Evolutionary conservation across 2,113 vertebrate genomes (phyloP), one percentile per base, ranked within the genome.

Genomic region (Melanostigma gelatinosum): DNA sequence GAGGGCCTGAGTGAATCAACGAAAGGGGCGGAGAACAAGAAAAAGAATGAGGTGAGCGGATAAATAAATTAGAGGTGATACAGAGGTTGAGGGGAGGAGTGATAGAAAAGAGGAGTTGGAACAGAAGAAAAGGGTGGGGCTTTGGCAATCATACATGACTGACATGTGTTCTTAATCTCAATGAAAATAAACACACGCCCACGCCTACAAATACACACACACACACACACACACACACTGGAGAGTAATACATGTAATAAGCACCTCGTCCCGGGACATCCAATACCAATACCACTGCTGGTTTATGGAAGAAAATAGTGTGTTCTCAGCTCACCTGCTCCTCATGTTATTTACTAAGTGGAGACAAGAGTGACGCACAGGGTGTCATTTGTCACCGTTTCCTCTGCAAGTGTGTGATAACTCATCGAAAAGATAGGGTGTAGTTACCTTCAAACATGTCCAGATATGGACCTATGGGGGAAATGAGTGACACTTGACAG

Each of bases 111-210:
- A 48, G 58, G 18, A 76, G 16, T 1, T 16, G 78, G n/a, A 36
- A 42, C 7, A 54, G 40, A 27, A 38, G 32, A 75, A 72, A 64
- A 4, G n/a, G 62, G 63, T 42, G 12, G 52, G 55, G 54, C 50
- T 79, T 67, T 84, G 70, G 64, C 50, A 67, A 74, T 82, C 40
- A 70, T 38, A 64, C 24, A 34, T 60, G 10, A 83, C 11, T 55
- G 42, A 85, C 74, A 73, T 85, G 63, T 89, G 68, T 79, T 85
- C 12, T 83, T 78, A 75, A 79, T 76, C 68, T 81, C 10, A 74
- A 7, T 46, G 72, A 74, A 27, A 77, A 77, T 66, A 86, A 67
- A 85, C 68, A 80, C 42, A 50, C 32, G 80, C 83, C 36, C 58
- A 54, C 16, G 22, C 38, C 24, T 32, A 20, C 36, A 63, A n/a